phyloP scores from a whole-genome alignment of 1,140 invertebrate species.

The Trialeurodes vaporariorum region DNA sequence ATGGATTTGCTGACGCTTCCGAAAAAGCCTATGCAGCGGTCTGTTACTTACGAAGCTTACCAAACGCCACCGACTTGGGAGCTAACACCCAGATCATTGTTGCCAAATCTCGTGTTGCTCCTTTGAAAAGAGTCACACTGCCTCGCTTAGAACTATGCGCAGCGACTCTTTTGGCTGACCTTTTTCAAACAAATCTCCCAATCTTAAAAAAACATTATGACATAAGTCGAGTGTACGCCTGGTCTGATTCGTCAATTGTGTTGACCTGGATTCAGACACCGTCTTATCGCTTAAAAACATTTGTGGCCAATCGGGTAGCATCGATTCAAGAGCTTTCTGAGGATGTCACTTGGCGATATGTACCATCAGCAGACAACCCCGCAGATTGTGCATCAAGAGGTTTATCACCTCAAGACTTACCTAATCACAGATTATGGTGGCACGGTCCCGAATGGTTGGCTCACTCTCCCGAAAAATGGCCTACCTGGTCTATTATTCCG shows the following conservation, averaged over 20 bases:
- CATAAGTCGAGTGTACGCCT: constrained; percentile 5
- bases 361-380: constrained; percentile 23
- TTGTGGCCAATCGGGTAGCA: constrained; percentile 14
- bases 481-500: too few relatives aligned
- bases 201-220: constrained; percentile 6
- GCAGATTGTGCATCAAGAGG: constrained; percentile 27
- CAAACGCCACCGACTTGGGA: not conserved
- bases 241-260: constrained; percentile 14
- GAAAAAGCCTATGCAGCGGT: constrained; percentile 25
- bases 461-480: too few relatives aligned
- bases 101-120: constrained; percentile 11
- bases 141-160: constrained; percentile 34
- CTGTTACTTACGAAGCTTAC: constrained; percentile 23
- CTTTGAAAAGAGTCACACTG: constrained; percentile 23
- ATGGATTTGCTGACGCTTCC: too few relatives aligned
- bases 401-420: constrained; percentile 11
- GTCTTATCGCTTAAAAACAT: constrained; percentile 8
- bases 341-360: constrained; percentile 19
- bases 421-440: constrained; percentile 18
- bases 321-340: constrained; percentile 27
- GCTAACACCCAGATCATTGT: constrained; percentile 2
- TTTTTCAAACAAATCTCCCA: too few relatives aligned
- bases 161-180: too few relatives aligned
- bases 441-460: constrained; percentile 2
- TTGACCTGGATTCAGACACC: constrained; percentile 13